phyloP scores from a whole-genome alignment of 2,797 vertebrate genomes.

The Chrysolophus pictus region DNA sequence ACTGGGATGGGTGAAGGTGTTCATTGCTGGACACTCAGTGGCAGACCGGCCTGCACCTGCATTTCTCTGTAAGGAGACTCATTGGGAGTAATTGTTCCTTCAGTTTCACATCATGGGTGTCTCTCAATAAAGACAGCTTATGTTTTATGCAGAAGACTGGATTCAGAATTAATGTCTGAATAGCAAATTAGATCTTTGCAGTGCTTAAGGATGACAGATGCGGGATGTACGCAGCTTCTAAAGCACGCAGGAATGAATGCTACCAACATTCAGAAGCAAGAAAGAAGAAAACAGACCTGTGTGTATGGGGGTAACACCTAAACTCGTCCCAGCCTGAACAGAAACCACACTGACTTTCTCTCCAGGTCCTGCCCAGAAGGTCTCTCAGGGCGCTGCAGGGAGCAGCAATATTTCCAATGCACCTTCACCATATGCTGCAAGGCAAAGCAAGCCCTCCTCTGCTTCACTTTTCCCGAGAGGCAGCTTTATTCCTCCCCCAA shows the following conservation, averaged over 20 bases:
- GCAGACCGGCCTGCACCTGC: background rate
- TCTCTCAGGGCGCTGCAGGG: background rate
- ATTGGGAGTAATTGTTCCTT: background rate
- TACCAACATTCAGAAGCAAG: background rate
- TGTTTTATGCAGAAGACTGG: conserved; percentile 6
- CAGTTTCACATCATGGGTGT: background rate
- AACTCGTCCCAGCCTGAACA: background rate
- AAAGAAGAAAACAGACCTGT: background rate
- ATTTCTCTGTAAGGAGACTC: background rate
- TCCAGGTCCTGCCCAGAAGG: background rate
- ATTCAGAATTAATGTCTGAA: background rate
- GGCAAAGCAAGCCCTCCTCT: background rate
- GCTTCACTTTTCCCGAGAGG: background rate
- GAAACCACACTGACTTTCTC: background rate
- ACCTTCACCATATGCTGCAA: background rate
- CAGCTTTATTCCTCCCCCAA: background rate
- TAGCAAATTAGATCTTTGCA: background rate
- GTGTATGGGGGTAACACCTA: background rate
- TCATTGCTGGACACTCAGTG: background rate
- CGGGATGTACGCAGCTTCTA: background rate
- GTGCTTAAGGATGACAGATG: background rate
- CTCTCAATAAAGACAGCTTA: background rate
- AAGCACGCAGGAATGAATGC: fast-evolving
- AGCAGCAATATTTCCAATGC: background rate
- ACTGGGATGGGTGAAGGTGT: background rate